A percentile compares a stretch with the other conserved stretches of the same genome.
Conservation (phyloP, 2,888 invertebrate species). For the Bugulina stolonifera region DNA sequence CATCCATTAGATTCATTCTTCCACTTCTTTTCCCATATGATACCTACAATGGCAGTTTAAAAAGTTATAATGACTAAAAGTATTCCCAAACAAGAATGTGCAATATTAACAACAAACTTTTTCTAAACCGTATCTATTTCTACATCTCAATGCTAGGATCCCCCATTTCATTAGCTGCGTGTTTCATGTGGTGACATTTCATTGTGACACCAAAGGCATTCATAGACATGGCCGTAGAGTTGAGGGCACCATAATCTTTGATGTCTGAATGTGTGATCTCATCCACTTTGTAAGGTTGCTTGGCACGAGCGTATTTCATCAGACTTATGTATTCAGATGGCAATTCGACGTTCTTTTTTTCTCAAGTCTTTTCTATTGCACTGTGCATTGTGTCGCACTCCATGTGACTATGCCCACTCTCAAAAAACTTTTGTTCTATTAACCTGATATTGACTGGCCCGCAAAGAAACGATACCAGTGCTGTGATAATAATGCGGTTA, state of each 20-base stretch:
- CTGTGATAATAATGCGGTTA: background rate
- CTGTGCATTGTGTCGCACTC: background rate
- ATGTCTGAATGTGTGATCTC: background rate
- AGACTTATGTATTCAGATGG: background rate
- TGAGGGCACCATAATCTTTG: background rate
- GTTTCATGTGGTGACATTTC: background rate
- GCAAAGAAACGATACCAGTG: background rate
- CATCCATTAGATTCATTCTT: too few species aligned
- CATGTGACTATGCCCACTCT: background rate
- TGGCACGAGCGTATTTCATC: background rate
- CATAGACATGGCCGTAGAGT: background rate
- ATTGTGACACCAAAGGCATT: background rate
- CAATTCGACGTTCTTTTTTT: background rate
- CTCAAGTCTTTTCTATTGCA: background rate
- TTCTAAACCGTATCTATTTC: too few species aligned
- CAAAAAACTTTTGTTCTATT: background rate
- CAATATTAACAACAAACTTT: too few species aligned
- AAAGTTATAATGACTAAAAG: too few species aligned
- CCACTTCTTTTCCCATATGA: too few species aligned
- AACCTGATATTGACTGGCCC: background rate
- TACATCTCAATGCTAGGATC: too few species aligned
- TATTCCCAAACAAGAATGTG: too few species aligned
- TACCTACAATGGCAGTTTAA: too few species aligned
- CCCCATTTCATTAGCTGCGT: too few species aligned
- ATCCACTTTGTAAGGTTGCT: background rate